Conservation (phyloP, 2,797 vertebrate species). For the Emys orbicularis region DNA sequence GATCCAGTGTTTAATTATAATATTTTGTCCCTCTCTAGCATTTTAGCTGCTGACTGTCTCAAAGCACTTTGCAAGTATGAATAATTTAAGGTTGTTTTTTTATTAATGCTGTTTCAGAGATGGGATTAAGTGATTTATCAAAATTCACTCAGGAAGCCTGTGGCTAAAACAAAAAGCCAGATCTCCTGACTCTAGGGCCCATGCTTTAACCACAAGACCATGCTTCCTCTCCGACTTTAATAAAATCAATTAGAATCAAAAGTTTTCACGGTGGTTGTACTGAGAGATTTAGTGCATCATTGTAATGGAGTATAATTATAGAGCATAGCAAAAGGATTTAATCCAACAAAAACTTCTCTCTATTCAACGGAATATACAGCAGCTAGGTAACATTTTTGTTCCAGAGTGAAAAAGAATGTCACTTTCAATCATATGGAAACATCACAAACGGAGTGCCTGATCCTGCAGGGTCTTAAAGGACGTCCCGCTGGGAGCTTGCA, state of each 20-base stretch:
- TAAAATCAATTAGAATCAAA: not conserved
- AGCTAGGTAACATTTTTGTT: not conserved
- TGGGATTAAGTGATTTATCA: not conserved
- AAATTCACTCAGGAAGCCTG: not conserved
- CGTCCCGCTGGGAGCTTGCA: not conserved
- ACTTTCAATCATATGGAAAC: not conserved
- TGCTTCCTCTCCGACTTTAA: not conserved
- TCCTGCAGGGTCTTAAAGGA: not conserved
- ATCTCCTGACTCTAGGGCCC: not conserved
- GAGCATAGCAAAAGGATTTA: not conserved
- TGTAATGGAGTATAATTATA: slow-evolving; percentile 4
- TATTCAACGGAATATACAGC: not conserved
- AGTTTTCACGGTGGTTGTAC: not conserved
- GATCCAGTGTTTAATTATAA: not conserved
- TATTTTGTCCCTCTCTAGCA: not conserved
- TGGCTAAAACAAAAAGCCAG: not conserved
- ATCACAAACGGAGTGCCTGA: not conserved
- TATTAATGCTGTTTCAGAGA: not conserved
- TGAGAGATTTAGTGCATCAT: not conserved
- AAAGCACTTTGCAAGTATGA: not conserved
- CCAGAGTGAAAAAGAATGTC: not conserved
- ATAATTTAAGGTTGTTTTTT: not conserved
- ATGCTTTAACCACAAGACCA: not conserved
- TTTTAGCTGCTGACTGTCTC: not conserved
- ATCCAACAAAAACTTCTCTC: not conserved